Evolutionary conservation across 2,113 vertebrate species (phyloP).

Genomic region (Corythornis cristatus): DNA sequence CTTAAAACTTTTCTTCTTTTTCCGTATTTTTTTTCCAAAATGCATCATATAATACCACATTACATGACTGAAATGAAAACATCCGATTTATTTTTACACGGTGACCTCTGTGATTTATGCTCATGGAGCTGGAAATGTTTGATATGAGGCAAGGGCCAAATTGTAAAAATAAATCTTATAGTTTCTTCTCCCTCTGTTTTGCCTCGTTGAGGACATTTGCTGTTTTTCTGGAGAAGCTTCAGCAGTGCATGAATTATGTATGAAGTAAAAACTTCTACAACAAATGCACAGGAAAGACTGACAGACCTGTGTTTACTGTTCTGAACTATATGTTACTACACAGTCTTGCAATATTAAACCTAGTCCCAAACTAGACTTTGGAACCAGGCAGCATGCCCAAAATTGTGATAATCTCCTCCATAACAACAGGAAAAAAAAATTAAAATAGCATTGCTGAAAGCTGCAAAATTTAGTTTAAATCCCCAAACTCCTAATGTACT

Average conservation of each 20-base stretch:
- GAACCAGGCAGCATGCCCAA: slow-evolving; percentile 45
- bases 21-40: background rate
- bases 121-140: background rate
- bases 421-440: slow-evolving; percentile 26
- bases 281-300: background rate
- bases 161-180: background rate
- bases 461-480: background rate
- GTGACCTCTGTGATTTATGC: slow-evolving; percentile 26
- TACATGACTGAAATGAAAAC: slow-evolving; percentile 16
- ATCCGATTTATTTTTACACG: slow-evolving; percentile 43
- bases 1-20: background rate
- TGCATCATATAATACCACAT: background rate
- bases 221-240: slow-evolving; percentile 14
- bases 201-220: background rate
- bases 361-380: slow-evolving; percentile 51
- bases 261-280: background rate
- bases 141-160: slow-evolving; percentile 29
- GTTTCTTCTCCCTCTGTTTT: slow-evolving; percentile 23
- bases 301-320: background rate
- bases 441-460: background rate
- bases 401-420: slow-evolving; percentile 49
- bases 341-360: slow-evolving; percentile 19
- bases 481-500: background rate
- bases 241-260: background rate
- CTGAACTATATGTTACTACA: slow-evolving; percentile 27